Evolutionary conservation across 2,888 invertebrate species (phyloP).

Genomic region (Belgica antarctica): DNA sequence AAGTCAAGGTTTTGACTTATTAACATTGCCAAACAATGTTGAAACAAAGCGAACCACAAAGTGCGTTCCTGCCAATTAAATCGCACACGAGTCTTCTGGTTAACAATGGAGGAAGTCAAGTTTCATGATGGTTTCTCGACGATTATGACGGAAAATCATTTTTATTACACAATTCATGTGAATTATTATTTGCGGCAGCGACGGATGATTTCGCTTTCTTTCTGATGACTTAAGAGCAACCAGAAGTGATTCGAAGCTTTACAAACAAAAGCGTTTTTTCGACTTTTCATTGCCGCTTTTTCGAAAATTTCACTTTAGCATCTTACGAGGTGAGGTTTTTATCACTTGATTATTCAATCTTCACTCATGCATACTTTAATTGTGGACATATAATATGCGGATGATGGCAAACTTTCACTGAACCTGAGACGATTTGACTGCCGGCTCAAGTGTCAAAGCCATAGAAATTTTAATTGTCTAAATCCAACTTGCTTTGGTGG

Average conservation of each 20-base stretch:
- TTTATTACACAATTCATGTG: slow-evolving; percentile 30
- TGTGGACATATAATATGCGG: slow-evolving; percentile 7
- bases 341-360: slow-evolving; percentile 30
- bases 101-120: slow-evolving; percentile 38
- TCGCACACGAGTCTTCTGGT: background rate
- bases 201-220: slow-evolving; percentile 29
- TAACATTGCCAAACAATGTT: too few relatives aligned
- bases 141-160: slow-evolving; percentile 31
- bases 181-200: slow-evolving; percentile 32
- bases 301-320: slow-evolving; percentile 20
- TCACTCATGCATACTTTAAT: slow-evolving; percentile 5
- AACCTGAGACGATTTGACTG: too few relatives aligned
- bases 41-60: slow-evolving; percentile 2
- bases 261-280: slow-evolving; percentile 7
- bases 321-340: slow-evolving; percentile 3
- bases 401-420: slow-evolving; percentile 35
- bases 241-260: slow-evolving; percentile 4
- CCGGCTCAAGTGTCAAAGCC: too few relatives aligned
- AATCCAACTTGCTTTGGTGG: too few relatives aligned
- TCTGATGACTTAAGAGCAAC: slow-evolving; percentile 18
- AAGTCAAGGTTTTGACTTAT: too few relatives aligned
- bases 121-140: background rate
- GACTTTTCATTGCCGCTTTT: background rate
- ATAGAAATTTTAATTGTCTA: too few relatives aligned
- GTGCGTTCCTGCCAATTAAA: slow-evolving; percentile 25